These are phyloP conservation scores for Cotesia typhae DNA, from an alignment of 1,140 invertebrate genomes.

Conservation along the genomic window DNA sequence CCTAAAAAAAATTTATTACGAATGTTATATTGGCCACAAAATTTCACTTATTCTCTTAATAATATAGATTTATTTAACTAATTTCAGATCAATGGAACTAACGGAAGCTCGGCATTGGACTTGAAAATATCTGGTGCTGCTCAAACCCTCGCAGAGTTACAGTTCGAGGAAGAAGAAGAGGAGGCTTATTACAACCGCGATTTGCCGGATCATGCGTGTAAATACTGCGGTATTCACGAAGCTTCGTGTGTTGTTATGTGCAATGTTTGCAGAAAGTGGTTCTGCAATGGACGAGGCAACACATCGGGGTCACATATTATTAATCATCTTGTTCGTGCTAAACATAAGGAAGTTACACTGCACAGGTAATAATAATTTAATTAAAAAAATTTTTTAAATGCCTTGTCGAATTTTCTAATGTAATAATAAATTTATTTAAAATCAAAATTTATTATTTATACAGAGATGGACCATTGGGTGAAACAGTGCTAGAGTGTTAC, in stretches of 20 bases:
- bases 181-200: constrained; percentile 91
- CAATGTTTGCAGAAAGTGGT: constrained; percentile 99
- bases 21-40: background rate
- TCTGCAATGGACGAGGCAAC: constrained; percentile 98
- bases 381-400: no score
- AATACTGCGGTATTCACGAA: constrained; percentile 99
- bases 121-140: constrained; percentile 76
- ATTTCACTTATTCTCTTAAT: constrained; percentile 10
- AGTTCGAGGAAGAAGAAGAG: constrained; percentile 92
- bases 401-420: no score
- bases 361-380: constrained; percentile 70
- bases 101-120: constrained; percentile 62
- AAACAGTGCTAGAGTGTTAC: constrained; percentile 98
- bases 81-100: constrained; percentile 73
- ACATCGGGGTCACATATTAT: constrained; percentile 99
- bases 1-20: no score
- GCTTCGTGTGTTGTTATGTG: constrained; percentile 98
- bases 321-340: constrained; percentile 96
- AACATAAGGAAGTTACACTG: constrained; percentile 98
- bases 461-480: constrained; percentile 95
- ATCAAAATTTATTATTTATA: constrained; percentile 9
- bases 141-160: constrained; percentile 80
- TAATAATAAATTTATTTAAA: no score
- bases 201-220: constrained; percentile 93
- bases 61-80: constrained; percentile 20